Evolutionary conservation across 2,113 vertebrate genomes (phyloP).

Genomic region (Mus spicilegus): DNA sequence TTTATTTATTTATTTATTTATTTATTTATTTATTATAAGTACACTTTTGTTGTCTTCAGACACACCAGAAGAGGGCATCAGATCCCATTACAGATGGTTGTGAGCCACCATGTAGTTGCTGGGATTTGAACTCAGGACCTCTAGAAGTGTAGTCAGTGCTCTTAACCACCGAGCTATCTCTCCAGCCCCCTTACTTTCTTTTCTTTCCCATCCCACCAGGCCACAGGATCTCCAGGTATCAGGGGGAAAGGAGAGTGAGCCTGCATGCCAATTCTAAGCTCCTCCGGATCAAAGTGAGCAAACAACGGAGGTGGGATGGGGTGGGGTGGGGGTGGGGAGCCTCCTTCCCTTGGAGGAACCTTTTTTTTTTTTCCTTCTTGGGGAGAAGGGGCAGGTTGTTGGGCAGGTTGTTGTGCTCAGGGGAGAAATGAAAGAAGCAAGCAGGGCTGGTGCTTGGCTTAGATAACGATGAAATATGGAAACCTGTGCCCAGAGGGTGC

Average conservation of each 20-base stretch:
- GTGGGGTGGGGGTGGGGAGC: neutral
- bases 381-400: slow-evolving; percentile 12
- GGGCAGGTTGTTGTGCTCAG: neutral
- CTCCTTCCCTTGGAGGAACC: slow-evolving; percentile 7
- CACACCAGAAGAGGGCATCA: too few relatives aligned
- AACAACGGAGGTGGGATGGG: neutral
- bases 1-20: too few relatives aligned
- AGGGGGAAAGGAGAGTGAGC: slow-evolving; percentile 65
- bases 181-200: neutral
- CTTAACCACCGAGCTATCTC: too few relatives aligned
- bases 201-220: slow-evolving; percentile 52
- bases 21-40: too few relatives aligned
- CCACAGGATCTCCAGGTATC: slow-evolving; percentile 72
- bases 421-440: neutral
- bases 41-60: too few relatives aligned
- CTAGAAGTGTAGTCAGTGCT: too few relatives aligned
- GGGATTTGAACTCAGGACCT: too few relatives aligned
- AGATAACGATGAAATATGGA: slow-evolving; percentile 8
- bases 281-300: slow-evolving; percentile 82
- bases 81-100: too few relatives aligned
- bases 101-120: too few relatives aligned
- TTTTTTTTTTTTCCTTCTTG: neutral
- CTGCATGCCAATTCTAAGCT: slow-evolving; percentile 82
- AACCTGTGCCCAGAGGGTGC: slow-evolving; percentile 6
- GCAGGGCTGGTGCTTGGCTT: slow-evolving; percentile 17